Evolutionary conservation across 2,113 vertebrate species (phyloP).

Genomic region (Perca schrenkii): DNA sequence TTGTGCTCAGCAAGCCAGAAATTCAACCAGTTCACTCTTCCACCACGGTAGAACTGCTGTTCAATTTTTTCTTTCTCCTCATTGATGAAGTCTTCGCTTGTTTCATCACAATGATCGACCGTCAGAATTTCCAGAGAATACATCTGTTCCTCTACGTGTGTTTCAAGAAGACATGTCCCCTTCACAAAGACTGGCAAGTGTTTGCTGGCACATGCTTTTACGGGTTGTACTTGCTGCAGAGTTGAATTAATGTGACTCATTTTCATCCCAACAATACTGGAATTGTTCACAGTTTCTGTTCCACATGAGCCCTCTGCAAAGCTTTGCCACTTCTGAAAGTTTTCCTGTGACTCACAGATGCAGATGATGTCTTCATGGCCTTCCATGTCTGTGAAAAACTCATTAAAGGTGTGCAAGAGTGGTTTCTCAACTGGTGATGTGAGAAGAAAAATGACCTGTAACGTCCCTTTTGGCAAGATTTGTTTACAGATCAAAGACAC

Average conservation of each 20-base stretch:
- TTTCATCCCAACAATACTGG: constrained; percentile 87
- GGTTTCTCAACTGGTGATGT: constrained; percentile 83
- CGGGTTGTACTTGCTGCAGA: constrained; percentile 76
- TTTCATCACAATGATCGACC: constrained; percentile 83
- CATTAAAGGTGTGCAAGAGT: constrained; percentile 85
- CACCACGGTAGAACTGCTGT: constrained; percentile 84
- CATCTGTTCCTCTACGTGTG: constrained; percentile 82
- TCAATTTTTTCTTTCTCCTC: constrained; percentile 80
- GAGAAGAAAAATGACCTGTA: constrained; percentile 86
- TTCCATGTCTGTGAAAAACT: constrained; percentile 88
- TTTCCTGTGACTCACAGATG: constrained; percentile 83
- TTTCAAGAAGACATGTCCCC: constrained; percentile 80
- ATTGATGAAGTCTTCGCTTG: constrained; percentile 59
- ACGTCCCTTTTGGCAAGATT: constrained; percentile 82
- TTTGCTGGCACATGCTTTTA: constrained; percentile 64
- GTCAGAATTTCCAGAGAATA: constrained; percentile 86
- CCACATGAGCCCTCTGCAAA: constrained; percentile 83
- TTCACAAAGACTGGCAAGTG: constrained; percentile 79
- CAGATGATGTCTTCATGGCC: constrained; percentile 86
- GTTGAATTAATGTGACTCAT: constrained; percentile 87
- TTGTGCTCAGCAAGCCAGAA: constrained; percentile 87
- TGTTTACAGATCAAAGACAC: constrained; percentile 87
- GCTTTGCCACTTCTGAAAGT: constrained; percentile 81
- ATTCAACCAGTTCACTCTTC: constrained; percentile 86
- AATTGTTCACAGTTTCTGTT: constrained; percentile 69